Conservation (phyloP, 1,140 invertebrate species). For the Tenebrio molitor region DNA sequence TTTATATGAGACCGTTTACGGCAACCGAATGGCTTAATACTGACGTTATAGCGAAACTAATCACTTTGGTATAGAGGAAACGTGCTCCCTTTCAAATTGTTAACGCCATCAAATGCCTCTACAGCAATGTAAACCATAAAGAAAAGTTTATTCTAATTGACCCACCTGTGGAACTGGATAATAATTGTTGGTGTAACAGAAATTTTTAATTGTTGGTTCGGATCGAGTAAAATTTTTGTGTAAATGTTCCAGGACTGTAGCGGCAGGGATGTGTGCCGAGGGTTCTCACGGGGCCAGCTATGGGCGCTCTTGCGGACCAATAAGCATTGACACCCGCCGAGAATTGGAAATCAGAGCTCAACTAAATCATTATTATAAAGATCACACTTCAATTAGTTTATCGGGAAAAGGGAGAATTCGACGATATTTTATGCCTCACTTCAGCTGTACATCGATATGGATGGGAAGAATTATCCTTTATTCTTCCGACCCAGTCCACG, state of each 20-base stretch:
- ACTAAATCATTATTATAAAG: slow-evolving; percentile 46
- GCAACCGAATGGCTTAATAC: slow-evolving; percentile 44
- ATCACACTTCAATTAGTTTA: slow-evolving; percentile 53
- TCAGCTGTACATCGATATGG: slow-evolving; percentile 13
- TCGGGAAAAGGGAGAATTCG: slow-evolving; percentile 46
- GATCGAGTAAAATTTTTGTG: slow-evolving; percentile 15
- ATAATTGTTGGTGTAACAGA: slow-evolving; percentile 28
- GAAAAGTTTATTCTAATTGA: slow-evolving; percentile 41
- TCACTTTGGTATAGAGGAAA: slow-evolving; percentile 40
- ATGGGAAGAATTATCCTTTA: slow-evolving; percentile 14
- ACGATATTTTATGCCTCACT: slow-evolving; percentile 41
- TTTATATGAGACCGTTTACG: slow-evolving; percentile 41
- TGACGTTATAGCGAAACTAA: slow-evolving; percentile 47
- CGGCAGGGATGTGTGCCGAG: slow-evolving; percentile 16
- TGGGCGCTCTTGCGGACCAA: slow-evolving; percentile 49
- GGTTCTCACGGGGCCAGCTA: slow-evolving; percentile 48
- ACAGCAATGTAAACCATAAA: slow-evolving; percentile 23
- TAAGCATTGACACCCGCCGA: slow-evolving; percentile 47
- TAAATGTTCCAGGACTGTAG: slow-evolving; percentile 14
- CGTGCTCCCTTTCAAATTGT: slow-evolving; percentile 43
- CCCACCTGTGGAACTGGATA: slow-evolving; percentile 17
- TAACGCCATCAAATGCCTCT: slow-evolving; percentile 37
- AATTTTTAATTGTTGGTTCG: slow-evolving; percentile 35
- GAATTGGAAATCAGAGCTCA: slow-evolving; percentile 36
- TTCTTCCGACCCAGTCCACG: background rate